These are phyloP conservation scores for Salpingus planirostris DNA, from an alignment of 2,888 invertebrate species.

Conservation along the genomic window DNA sequence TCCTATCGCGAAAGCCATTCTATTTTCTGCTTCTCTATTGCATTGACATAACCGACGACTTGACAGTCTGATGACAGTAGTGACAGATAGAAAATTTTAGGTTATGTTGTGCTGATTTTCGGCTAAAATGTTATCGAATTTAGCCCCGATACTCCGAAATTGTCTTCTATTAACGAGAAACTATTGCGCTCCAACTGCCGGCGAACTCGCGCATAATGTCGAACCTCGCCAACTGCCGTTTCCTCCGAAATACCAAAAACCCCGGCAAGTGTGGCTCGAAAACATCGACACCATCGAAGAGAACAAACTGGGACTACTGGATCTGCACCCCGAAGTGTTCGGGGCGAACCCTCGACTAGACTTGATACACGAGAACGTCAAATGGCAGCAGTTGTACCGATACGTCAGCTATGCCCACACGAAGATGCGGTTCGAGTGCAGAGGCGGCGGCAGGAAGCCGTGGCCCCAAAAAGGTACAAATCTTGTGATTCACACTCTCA, in stretches of 20 bases:
- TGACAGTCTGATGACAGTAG: no score
- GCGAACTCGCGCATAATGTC: no score
- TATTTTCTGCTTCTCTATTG: no score
- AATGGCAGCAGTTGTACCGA: slow-evolving; percentile 78
- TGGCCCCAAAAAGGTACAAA: slow-evolving; percentile 90
- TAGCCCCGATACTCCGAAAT: no score
- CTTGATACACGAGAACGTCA: slow-evolving; percentile 73
- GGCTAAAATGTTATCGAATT: no score
- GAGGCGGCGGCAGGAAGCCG: slow-evolving; percentile 87
- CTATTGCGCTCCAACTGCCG: no score
- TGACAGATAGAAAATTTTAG: no score
- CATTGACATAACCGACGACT: no score
- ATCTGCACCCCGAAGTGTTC: slow-evolving; percentile 85
- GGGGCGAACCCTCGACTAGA: slow-evolving; percentile 77
- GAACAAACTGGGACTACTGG: slow-evolving; percentile 72
- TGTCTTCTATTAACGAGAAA: no score
- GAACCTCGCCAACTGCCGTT: slow-evolving; percentile 42
- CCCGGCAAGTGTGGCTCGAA: slow-evolving; percentile 80
- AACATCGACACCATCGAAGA: slow-evolving; percentile 68
- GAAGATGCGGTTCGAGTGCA: slow-evolving; percentile 74
- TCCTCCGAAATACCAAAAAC: slow-evolving; percentile 49
- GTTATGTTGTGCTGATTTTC: no score
- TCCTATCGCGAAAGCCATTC: no score
- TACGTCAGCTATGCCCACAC: slow-evolving; percentile 73
- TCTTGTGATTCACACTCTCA: no score